A percentile compares a stretch with the other conserved stretches of the same genome.
phyloP scores from a whole-genome alignment of 2,888 invertebrate genomes.

The Lycia hirtaria region DNA sequence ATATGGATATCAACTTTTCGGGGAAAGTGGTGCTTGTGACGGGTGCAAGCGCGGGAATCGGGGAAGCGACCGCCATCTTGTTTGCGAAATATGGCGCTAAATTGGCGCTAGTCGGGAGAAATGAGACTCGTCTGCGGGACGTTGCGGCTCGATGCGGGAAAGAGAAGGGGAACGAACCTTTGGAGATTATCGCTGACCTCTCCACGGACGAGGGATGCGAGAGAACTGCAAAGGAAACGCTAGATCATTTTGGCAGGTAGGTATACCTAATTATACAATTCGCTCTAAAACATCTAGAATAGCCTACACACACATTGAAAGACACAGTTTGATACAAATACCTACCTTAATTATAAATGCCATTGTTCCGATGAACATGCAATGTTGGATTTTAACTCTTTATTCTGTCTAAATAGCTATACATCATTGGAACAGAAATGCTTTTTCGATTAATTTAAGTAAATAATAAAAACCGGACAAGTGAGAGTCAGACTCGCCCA shows the following conservation, averaged over 20 bases:
- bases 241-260: slow-evolving; percentile 54
- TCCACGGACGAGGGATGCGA: slow-evolving; percentile 58
- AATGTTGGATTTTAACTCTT: too few relatives aligned
- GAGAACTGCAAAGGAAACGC: slow-evolving; percentile 47
- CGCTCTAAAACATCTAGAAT: too few relatives aligned
- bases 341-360: too few relatives aligned
- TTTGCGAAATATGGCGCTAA: slow-evolving; percentile 54
- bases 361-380: too few relatives aligned
- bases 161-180: slow-evolving; percentile 43
- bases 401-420: too few relatives aligned
- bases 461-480: too few relatives aligned
- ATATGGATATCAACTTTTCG: slow-evolving; percentile 48
- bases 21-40: slow-evolving; percentile 58
- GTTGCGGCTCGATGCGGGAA: slow-evolving; percentile 48
- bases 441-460: too few relatives aligned
- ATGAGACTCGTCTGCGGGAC: slow-evolving; percentile 45
- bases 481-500: too few relatives aligned
- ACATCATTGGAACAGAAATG: too few relatives aligned
- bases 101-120: slow-evolving; percentile 52
- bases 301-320: too few relatives aligned
- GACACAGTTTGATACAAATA: too few relatives aligned
- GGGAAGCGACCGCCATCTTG: slow-evolving; percentile 51
- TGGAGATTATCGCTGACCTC: slow-evolving; percentile 54
- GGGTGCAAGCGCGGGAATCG: slow-evolving; percentile 60
- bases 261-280: slow-evolving; percentile 4